Percentiles rank a stretch among this genome's conserved stretches.
These are phyloP conservation scores for Hirtodrosophila cameraria DNA, from an alignment of 2,888 invertebrate species.

Conservation along the genomic window DNA sequence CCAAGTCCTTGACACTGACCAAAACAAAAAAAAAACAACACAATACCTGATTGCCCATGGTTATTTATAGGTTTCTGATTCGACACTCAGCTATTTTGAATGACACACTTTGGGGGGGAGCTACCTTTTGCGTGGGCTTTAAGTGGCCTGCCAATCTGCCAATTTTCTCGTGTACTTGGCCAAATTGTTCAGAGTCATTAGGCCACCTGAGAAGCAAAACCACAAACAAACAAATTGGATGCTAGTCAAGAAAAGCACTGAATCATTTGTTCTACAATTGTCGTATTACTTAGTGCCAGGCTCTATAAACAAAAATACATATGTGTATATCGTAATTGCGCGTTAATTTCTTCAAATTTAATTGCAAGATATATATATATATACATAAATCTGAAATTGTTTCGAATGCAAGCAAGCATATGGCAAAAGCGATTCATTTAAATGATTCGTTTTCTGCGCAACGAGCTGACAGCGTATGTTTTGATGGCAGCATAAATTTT, in stretches of 20 bases:
- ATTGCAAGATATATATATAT: constrained; percentile 16
- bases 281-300: constrained; percentile 32
- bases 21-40: no score
- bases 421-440: constrained; percentile 22
- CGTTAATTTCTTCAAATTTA: constrained; percentile 39
- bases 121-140: constrained; percentile 32
- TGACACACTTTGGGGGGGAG: constrained; percentile 38
- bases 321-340: constrained; percentile 56
- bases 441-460: constrained; percentile 67
- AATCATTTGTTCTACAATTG: constrained; percentile 58
- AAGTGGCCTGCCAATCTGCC: constrained; percentile 53
- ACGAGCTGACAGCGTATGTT: constrained; percentile 18
- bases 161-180: constrained; percentile 51
- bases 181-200: constrained; percentile 56
- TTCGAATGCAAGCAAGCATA: constrained; percentile 21
- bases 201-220: constrained; percentile 34
- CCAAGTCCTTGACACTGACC: constrained; percentile 72
- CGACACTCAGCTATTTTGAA: constrained; percentile 17
- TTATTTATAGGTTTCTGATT: constrained; percentile 48
- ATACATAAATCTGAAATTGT: no score
- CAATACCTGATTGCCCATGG: constrained; percentile 35
- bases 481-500: constrained; percentile 36
- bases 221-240: constrained; percentile 42
- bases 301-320: no score
- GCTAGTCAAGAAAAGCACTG: constrained; percentile 60